Evolutionary conservation across 1,140 invertebrate species (phyloP).

Genomic region (Monochamus saltuarius): DNA sequence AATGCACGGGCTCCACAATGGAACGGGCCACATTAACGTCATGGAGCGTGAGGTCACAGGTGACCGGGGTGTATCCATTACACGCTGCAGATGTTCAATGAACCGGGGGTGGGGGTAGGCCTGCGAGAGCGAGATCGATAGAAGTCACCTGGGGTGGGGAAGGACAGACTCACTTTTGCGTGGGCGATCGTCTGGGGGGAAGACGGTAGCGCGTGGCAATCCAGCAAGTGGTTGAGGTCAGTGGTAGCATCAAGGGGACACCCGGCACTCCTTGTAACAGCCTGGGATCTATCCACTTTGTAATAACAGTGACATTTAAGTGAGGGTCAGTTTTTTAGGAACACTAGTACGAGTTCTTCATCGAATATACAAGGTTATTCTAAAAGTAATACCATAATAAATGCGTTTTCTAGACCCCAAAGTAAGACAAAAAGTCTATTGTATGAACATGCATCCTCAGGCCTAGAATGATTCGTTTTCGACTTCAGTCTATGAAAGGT

Average conservation of each 20-base stretch:
- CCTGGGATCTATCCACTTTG: no score
- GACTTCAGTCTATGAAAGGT: no score
- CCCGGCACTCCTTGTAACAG: no score
- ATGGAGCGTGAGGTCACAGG: not conserved
- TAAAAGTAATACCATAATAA: no score
- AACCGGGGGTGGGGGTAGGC: constrained; percentile 17
- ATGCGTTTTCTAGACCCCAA: no score
- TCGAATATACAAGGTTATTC: no score
- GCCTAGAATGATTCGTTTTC: no score
- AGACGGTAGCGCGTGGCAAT: constrained; percentile 22
- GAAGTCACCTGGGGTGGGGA: constrained; percentile 14
- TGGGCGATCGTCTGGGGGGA: constrained; percentile 36
- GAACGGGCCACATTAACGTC: not conserved
- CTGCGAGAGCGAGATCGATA: constrained; percentile 31
- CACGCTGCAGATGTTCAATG: constrained; percentile 35
- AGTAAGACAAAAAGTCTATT: no score
- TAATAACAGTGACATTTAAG: no score
- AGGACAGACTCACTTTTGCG: constrained; percentile 35
- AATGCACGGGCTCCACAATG: not conserved
- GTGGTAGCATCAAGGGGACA: not conserved
- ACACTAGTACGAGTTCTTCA: no score
- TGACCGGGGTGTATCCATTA: constrained; percentile 1
- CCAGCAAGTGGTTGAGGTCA: constrained; percentile 31
- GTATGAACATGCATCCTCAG: no score
- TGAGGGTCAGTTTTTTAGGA: no score